Evolutionary conservation across 2,113 vertebrate genomes (phyloP).

Genomic region (Argyrosomus japonicus): DNA sequence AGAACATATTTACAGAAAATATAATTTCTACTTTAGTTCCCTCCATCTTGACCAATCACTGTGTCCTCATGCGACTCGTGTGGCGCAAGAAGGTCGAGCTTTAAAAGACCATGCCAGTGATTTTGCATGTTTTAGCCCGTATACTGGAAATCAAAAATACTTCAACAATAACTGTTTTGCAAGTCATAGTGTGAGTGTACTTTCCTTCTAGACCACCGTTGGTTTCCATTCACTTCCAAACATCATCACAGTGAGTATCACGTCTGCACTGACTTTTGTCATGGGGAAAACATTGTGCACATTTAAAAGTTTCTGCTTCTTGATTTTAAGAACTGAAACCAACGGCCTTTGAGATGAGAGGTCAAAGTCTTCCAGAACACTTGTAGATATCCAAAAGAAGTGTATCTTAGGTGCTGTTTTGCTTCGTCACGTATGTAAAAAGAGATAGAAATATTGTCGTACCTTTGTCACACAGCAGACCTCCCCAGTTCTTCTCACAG

Average conservation of each 20-base stretch:
- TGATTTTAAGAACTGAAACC: too few relatives aligned
- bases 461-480: slow-evolving; percentile 97
- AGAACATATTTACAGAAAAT: slow-evolving; percentile 23
- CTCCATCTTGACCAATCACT: slow-evolving; percentile 23
- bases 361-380: not conserved
- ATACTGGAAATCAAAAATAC: not conserved
- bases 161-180: not conserved
- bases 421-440: not conserved
- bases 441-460: not conserved
- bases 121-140: not conserved
- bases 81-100: not conserved
- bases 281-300: too few relatives aligned
- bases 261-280: too few relatives aligned
- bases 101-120: not conserved
- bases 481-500: slow-evolving; percentile 99
- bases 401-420: not conserved
- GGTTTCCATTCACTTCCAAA: not conserved
- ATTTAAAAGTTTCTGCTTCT: too few relatives aligned
- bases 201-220: not conserved
- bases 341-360: not conserved
- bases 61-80: slow-evolving; percentile 18
- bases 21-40: slow-evolving; percentile 4
- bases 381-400: not conserved
- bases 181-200: not conserved
- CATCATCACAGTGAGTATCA: too few relatives aligned